Conservation (phyloP, 2,113 vertebrate species). For the Ctenomys sociabilis region DNA sequence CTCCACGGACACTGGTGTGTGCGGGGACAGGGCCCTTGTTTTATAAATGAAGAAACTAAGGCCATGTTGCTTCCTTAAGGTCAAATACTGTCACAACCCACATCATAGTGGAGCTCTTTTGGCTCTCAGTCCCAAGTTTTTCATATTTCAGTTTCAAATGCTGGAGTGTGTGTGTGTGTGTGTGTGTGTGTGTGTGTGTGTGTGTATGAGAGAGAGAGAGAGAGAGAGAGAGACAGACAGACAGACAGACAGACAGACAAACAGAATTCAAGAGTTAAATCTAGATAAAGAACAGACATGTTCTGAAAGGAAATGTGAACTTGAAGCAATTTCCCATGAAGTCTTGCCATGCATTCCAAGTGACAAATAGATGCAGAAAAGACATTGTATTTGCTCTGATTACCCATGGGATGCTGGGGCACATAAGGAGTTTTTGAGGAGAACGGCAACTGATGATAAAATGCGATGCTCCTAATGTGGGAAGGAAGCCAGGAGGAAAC, state of each 20-base stretch:
- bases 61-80: constrained; percentile 19
- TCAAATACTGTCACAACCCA: not conserved
- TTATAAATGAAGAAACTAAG: not conserved
- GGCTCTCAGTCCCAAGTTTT: not conserved
- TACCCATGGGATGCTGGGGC: constrained; percentile 66
- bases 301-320: constrained; percentile 56
- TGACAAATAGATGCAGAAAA: constrained; percentile 69
- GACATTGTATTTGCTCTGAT: constrained; percentile 77
- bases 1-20: not conserved
- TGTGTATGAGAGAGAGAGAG: not conserved
- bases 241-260: not conserved
- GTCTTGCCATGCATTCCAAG: constrained; percentile 58
- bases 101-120: constrained; percentile 1
- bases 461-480: not conserved
- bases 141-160: constrained; percentile 9
- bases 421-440: constrained; percentile 57
- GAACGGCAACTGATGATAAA: constrained; percentile 51
- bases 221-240: not conserved
- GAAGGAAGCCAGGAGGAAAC: constrained; percentile 56
- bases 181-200: not conserved
- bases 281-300: not conserved
- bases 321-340: constrained; percentile 57
- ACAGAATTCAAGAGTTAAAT: constrained; percentile 59
- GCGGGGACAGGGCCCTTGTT: not conserved
- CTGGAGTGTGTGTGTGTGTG: not conserved